These are phyloP conservation scores for Crepidodera aurea DNA, from an alignment of 2,888 invertebrate genomes.

Conservation along the genomic window DNA sequence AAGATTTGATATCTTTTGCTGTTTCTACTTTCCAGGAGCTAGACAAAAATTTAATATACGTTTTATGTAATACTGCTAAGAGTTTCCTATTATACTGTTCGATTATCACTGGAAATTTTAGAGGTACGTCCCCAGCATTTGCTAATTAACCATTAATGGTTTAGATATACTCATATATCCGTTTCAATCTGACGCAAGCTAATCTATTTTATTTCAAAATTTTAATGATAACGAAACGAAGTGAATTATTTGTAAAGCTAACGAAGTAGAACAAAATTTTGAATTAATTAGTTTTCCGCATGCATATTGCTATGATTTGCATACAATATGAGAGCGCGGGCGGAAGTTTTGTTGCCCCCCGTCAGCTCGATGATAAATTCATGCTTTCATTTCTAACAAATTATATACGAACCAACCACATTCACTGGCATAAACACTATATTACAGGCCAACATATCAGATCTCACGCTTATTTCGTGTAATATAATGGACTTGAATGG, in stretches of 20 bases:
- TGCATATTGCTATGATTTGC: constrained; percentile 50
- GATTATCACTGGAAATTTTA: too few species aligned
- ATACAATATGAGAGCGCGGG: constrained; percentile 50
- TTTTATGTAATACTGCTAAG: too few species aligned
- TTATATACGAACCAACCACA: constrained; percentile 50
- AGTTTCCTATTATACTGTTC: too few species aligned
- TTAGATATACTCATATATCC: too few species aligned
- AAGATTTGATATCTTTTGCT: too few species aligned
- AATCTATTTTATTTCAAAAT: neutral
- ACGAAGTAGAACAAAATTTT: constrained; percentile 40
- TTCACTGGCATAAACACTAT: constrained; percentile 37
- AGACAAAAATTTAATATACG: too few species aligned
- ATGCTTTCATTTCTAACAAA: constrained; percentile 49
- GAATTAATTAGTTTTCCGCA: constrained; percentile 50
- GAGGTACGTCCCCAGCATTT: too few species aligned
- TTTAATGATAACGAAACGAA: constrained; percentile 7
- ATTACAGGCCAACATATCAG: constrained; percentile 41
- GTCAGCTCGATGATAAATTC: constrained; percentile 49
- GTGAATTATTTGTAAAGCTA: constrained; percentile 26
- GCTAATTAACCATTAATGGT: too few species aligned
- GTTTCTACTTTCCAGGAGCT: too few species aligned
- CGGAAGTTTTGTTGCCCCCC: constrained; percentile 51
- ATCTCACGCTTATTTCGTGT: constrained; percentile 43
- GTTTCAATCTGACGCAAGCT: neutral
- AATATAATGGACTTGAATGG: constrained; percentile 39